phyloP scores from a whole-genome alignment of 1,140 invertebrate genomes.

The Heliconius hermathena region DNA sequence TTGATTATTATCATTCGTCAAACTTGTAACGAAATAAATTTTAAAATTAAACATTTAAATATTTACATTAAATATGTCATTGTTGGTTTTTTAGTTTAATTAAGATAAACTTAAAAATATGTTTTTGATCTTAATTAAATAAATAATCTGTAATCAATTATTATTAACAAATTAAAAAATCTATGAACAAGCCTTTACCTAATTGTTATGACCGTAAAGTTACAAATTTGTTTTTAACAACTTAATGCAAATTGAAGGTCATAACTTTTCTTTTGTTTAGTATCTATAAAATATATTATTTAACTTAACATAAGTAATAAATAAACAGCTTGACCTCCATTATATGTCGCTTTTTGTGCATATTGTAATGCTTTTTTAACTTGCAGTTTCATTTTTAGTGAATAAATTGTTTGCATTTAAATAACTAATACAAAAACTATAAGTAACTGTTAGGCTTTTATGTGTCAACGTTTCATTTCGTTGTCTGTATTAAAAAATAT shows the following conservation, averaged over 20 bases:
- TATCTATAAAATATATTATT: not conserved
- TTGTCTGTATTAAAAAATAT: no score
- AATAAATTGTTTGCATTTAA: not conserved
- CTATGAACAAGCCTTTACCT: slow-evolving; percentile 12
- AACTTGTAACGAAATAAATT: not conserved
- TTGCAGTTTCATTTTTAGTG: not conserved
- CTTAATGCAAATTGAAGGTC: not conserved
- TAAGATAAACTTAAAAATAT: not conserved
- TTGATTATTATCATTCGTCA: not conserved
- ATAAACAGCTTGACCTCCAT: slow-evolving; percentile 3
- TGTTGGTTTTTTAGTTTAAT: no score
- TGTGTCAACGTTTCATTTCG: not conserved
- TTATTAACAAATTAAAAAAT: not conserved
- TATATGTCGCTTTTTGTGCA: slow-evolving; percentile 3
- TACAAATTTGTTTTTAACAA: not conserved
- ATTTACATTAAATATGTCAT: no score
- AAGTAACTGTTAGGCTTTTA: not conserved
- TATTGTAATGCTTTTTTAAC: not conserved
- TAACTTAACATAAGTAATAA: slow-evolving; percentile 10
- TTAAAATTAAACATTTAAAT: no score
- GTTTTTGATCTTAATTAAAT: not conserved
- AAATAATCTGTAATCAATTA: not conserved
- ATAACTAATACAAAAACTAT: not conserved
- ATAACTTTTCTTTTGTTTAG: not conserved
- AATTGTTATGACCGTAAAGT: not conserved